These are phyloP conservation scores for Zygaena filipendulae DNA, from an alignment of 2,888 invertebrate species.

Conservation along the genomic window DNA sequence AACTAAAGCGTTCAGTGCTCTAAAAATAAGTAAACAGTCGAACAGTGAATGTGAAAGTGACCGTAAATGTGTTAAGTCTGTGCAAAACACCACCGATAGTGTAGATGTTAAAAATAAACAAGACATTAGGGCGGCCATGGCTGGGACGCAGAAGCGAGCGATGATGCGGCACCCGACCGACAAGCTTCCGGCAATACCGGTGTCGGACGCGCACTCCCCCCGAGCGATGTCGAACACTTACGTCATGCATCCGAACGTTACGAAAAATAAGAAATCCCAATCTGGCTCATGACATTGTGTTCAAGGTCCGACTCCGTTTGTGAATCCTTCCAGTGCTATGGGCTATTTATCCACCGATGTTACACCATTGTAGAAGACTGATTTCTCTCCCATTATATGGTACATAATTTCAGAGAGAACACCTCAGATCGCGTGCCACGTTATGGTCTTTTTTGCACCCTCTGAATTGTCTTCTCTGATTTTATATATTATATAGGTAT, in stretches of 20 bases:
- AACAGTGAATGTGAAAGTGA: constrained; percentile 57
- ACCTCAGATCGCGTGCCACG: too few relatives aligned
- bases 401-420: too few relatives aligned
- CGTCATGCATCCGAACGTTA: constrained; percentile 64
- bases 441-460: too few relatives aligned
- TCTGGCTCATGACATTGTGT: constrained; percentile 49
- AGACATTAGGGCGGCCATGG: constrained; percentile 73
- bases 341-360: constrained; percentile 40
- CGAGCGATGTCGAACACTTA: constrained; percentile 78
- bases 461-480: too few relatives aligned
- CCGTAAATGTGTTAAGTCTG: constrained; percentile 47
- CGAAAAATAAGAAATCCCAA: constrained; percentile 53
- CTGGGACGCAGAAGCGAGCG: constrained; percentile 67
- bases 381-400: too few relatives aligned
- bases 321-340: constrained; percentile 66
- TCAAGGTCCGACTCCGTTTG: constrained; percentile 20
- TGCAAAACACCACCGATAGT: constrained; percentile 55
- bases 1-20: constrained; percentile 86
- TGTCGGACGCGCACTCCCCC: constrained; percentile 61
- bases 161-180: constrained; percentile 79
- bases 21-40: constrained; percentile 66
- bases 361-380: constrained; percentile 43
- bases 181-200: constrained; percentile 76
- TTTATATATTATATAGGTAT: too few relatives aligned
- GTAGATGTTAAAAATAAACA: constrained; percentile 54